These are phyloP conservation scores for Therioaphis trifolii DNA, from an alignment of 2,888 invertebrate species.

Conservation along the genomic window DNA sequence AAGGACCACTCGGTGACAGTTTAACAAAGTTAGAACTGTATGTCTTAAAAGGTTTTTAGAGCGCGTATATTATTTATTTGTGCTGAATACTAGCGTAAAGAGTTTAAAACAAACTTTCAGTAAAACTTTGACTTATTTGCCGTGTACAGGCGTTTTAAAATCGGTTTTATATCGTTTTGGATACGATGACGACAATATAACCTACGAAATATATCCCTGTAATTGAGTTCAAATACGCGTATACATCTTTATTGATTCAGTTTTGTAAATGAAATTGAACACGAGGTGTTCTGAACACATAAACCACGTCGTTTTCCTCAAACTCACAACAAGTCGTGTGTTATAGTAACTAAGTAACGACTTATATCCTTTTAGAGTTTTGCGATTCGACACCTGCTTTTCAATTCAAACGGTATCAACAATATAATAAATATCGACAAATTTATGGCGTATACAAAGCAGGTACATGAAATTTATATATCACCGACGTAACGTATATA, in stretches of 20 bases:
- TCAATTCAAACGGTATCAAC: no score
- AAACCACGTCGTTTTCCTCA: no score
- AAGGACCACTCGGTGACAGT: slow-evolving; percentile 17
- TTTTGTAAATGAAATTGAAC: neutral
- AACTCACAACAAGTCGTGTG: neutral
- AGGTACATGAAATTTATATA: no score
- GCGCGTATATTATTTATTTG: slow-evolving; percentile 27
- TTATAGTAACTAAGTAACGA: neutral
- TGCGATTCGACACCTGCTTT: no score
- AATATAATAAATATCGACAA: no score
- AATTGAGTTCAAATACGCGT: neutral
- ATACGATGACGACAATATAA: neutral
- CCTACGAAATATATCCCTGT: neutral
- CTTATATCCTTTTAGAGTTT: no score
- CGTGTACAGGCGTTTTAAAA: neutral
- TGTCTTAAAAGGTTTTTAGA: slow-evolving; percentile 29
- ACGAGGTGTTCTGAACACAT: no score
- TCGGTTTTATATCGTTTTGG: neutral
- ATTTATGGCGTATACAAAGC: no score
- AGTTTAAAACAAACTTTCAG: slow-evolving; percentile 9
- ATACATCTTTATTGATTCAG: neutral
- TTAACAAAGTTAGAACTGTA: slow-evolving; percentile 19
- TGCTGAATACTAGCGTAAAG: neutral
- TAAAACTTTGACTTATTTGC: slow-evolving; percentile 1
- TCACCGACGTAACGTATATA: no score